Conservation (phyloP, 1,140 invertebrate species). For the Pantala flavescens region DNA sequence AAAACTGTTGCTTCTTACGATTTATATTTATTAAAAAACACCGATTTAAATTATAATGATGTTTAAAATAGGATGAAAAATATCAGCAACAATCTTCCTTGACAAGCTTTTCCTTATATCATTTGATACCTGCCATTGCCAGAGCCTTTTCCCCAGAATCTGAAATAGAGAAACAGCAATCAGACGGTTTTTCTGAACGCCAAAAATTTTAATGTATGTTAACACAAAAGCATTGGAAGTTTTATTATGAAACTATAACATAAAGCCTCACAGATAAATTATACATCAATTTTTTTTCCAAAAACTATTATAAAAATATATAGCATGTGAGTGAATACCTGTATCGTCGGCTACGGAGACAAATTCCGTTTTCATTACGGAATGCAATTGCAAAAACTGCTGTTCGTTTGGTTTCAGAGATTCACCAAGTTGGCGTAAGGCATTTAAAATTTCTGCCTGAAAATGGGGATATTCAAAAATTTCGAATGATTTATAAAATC, state of each 20-base stretch:
- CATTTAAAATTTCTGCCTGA: slow-evolving; percentile 53
- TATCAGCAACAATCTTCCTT: no score
- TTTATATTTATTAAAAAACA: no score
- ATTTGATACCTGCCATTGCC: background rate
- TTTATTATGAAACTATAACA: no score
- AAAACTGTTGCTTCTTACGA: no score
- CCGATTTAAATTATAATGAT: no score
- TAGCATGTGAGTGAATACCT: background rate
- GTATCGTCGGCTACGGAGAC: background rate
- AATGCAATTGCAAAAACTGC: slow-evolving; percentile 42
- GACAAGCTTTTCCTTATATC: background rate
- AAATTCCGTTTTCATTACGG: background rate
- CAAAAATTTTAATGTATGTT: no score
- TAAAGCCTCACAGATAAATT: no score
- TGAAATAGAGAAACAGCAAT: background rate
- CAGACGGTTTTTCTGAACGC: no score
- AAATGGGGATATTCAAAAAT: slow-evolving; percentile 35
- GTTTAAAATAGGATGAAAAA: no score
- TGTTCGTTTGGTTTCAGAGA: slow-evolving; percentile 46
- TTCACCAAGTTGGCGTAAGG: slow-evolving; percentile 58
- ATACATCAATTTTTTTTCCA: no score
- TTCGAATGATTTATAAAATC: slow-evolving; percentile 11
- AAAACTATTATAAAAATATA: background rate
- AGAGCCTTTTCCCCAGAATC: background rate
- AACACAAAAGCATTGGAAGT: no score